Evolutionary conservation across 2,113 vertebrate species (phyloP).

Genomic region (Hemichromis elongatus): DNA sequence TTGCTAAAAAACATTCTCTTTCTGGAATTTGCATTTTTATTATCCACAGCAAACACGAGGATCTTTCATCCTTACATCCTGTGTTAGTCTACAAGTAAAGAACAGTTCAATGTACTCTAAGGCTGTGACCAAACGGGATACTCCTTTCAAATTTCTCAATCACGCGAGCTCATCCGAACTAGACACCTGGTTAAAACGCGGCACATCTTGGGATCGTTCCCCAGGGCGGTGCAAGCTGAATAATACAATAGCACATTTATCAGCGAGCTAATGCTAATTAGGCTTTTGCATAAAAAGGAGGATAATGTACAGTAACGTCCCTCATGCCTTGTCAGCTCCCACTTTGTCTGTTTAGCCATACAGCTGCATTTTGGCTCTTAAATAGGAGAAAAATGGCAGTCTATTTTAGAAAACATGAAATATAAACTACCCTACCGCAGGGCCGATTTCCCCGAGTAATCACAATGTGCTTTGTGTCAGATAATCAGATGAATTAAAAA

Average conservation of each 20-base stretch:
- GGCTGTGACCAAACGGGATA: constrained; percentile 16
- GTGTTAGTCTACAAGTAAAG: background rate
- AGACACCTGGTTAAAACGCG: constrained; percentile 40
- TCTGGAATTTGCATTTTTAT: constrained; percentile 54
- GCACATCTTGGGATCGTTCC: constrained; percentile 36
- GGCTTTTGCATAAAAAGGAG: constrained; percentile 47
- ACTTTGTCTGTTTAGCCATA: constrained; percentile 7
- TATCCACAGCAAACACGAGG: constrained; percentile 20
- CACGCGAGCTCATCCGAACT: constrained; percentile 19
- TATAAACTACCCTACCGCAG: background rate
- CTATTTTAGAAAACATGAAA: background rate
- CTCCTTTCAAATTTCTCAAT: constrained; percentile 20
- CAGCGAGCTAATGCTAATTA: constrained; percentile 59
- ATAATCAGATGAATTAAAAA: background rate
- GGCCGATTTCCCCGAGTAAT: background rate
- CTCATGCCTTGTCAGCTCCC: constrained; percentile 19
- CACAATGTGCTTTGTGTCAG: background rate
- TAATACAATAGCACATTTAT: constrained; percentile 61
- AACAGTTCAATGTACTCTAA: background rate
- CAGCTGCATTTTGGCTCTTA: background rate
- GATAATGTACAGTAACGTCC: constrained; percentile 53
- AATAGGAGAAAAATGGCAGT: background rate
- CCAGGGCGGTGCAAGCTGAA: constrained; percentile 38
- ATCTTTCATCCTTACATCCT: background rate
- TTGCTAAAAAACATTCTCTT: constrained; percentile 16